These are phyloP conservation scores for Nysson spinosus DNA, from an alignment of 2,888 invertebrate genomes.

Conservation along the genomic window DNA sequence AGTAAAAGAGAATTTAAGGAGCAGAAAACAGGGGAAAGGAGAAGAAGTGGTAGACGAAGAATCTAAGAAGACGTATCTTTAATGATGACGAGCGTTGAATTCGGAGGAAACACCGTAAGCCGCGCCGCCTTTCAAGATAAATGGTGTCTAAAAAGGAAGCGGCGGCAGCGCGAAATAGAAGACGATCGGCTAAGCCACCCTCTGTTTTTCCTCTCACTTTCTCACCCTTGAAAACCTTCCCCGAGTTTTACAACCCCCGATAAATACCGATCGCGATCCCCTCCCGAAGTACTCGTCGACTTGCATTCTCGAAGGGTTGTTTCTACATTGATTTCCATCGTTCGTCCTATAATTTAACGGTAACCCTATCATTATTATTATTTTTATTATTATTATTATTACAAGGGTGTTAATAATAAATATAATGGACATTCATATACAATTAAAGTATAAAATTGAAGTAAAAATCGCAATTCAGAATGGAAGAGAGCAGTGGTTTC, in stretches of 20 bases:
- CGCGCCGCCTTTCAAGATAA: slow-evolving; percentile 36
- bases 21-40: no score
- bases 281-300: background rate
- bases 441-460: no score
- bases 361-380: no score
- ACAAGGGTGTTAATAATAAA: no score
- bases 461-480: slow-evolving; percentile 1
- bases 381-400: no score
- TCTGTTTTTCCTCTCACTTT: slow-evolving; percentile 5
- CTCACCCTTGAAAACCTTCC: slow-evolving; percentile 23
- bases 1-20: no score
- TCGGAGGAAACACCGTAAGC: slow-evolving; percentile 17
- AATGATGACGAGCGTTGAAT: slow-evolving; percentile 34
- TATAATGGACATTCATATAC: no score
- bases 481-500: slow-evolving; percentile 12
- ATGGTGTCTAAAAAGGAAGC: slow-evolving; percentile 25
- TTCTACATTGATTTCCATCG: no score
- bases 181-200: slow-evolving; percentile 13
- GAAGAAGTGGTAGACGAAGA: background rate
- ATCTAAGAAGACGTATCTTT: slow-evolving; percentile 13
- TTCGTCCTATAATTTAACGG: no score
- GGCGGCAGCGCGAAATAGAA: slow-evolving; percentile 10
- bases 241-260: slow-evolving; percentile 42
- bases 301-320: background rate
- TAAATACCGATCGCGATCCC: slow-evolving; percentile 49